Evolutionary conservation across 2,888 invertebrate species (phyloP), one percentile per base, ranked within the genome.

Genomic region (Acleris emargana): DNA sequence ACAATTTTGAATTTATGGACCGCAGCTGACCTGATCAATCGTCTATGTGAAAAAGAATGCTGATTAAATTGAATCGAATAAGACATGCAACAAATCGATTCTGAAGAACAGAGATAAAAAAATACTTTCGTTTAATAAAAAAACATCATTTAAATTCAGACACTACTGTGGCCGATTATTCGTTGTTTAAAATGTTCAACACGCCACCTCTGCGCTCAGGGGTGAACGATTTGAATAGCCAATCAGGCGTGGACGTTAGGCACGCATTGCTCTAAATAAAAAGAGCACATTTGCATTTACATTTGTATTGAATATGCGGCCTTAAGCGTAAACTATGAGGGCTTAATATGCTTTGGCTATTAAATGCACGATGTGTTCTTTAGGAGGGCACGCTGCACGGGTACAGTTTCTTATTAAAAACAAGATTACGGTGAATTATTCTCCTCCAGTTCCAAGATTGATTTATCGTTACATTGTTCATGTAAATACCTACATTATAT

Each of bases 201-300:
- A 51, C 58, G 58, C 42, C 22, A 59, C 38, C 50, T 51, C 18
- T 42, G 50, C 16, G 49, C 58, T 3, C 38, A n/a, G 38, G 42
- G 22, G 50, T 17, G 20, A 22, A 42, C 50, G 42, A 54, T 54
- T 57, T 57, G 45, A 57, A 45, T 57, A 57, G 11, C 51, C 50
- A 42, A 50, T 51, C 50, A 51, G 16, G 51, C 58, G 42, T 38
- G 20, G 17, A 38, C n/a, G 20, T 32, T 51, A 50, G 5, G 28
- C 47, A 59, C 51, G 50, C 43, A 17, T 3, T 38, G 38, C 38
- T 38, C 11, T 38, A 38, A 38, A 13, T 38, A 38, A 38, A 38
- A 38, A 38, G 13, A 38, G 38, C 13, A 13, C 13, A 38, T 38
- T 38, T 38, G 38, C 38, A 38, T 38, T 38, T 38, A 5, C 13